A percentile compares a stretch with the other conserved stretches of the same genome.
phyloP scores from a whole-genome alignment of 2,113 vertebrate genomes.

The Urocolius indicus region DNA sequence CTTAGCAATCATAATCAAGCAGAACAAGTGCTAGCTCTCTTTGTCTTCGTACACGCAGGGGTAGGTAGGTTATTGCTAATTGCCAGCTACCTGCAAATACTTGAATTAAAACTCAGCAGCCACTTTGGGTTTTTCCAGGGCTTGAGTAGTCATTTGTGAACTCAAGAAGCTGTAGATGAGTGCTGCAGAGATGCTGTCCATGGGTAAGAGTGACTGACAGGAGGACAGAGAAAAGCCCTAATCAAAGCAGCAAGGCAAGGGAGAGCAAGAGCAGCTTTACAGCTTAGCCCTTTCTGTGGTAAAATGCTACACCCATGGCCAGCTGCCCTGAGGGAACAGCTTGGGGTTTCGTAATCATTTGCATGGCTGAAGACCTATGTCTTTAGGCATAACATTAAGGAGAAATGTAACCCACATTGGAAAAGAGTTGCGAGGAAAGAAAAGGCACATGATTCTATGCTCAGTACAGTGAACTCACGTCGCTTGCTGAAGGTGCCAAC shows the following conservation, averaged over 20 bases:
- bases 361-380: background rate
- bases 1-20: constrained; percentile 11
- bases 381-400: background rate
- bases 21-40: background rate
- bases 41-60: background rate
- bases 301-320: background rate
- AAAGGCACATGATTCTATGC: rapidly evolving
- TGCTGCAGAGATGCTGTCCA: background rate
- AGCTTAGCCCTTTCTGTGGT: background rate
- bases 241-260: background rate
- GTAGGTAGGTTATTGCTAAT: background rate
- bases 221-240: background rate
- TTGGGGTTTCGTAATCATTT: background rate
- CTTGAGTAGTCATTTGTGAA: background rate
- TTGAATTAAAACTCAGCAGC: background rate
- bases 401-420: background rate
- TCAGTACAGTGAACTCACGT: background rate
- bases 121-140: background rate
- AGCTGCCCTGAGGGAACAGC: background rate
- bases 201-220: background rate
- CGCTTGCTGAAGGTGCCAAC: background rate
- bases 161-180: background rate
- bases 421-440: background rate
- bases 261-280: background rate
- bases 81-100: background rate